Evolutionary conservation across 2,888 invertebrate genomes (phyloP), one percentile per base, ranked within the genome.

Genomic region (Camptogramma bilineatum): DNA sequence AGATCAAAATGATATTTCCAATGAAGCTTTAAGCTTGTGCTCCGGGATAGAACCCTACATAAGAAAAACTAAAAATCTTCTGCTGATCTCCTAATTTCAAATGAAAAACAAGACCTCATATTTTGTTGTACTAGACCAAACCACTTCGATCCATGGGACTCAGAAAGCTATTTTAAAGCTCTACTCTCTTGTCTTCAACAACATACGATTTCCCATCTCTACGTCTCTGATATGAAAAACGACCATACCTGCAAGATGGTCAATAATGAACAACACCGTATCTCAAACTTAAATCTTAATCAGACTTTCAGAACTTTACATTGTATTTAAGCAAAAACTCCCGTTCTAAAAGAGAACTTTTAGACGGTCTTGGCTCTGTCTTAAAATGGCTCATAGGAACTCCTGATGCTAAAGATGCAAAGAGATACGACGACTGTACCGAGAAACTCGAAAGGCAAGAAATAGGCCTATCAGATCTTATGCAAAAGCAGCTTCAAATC

Each of bases 91-190:
- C 39, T 77, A 16, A 47, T 73, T 9, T 78, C 75, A 16, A 55
- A 77, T 7, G 47, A 71, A 47, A 70, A 76, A 10, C 76, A 77
- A 74, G 75, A 73, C 44, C 7, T 73, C 5, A 55, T 52, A 5
- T 71, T 76, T 39, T 47, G 62, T 17, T 52, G 16, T 50, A 66
- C 77, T 8, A 69, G 76, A 68, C 74, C 75, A 0, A 70, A 59
- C 16, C 66, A 77, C 47, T n/a, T n/a, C n/a, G n/a, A n/a, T n/a
- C n/a, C n/a, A n/a, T n/a, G n/a, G n/a, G n/a, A n/a, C n/a, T n/a
- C 73, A 1, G 78, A 79, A 73, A 78, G 72, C 51, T 79, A 80
- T 63, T 80, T 79, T 13, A 80, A 79, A 73, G 47, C 73, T 0
- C 64, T 79, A 0, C 17, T 77, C 19, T 52, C 66, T 13, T 79